These are phyloP conservation scores for Xenops minutus DNA, from an alignment of 2,797 vertebrate species.

Conservation along the genomic window DNA sequence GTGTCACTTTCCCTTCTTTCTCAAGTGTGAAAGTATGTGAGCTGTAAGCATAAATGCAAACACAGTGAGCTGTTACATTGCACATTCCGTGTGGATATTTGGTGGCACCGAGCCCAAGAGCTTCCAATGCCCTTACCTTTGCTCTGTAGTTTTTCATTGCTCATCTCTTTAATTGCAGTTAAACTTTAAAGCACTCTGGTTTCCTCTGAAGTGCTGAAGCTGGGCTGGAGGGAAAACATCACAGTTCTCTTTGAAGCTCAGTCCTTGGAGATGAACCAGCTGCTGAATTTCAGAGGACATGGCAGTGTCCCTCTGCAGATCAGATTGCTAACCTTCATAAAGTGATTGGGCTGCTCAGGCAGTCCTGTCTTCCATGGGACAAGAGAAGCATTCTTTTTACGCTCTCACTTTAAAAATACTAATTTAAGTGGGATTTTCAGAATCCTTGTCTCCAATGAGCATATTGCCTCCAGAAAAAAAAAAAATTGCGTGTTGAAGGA, in stretches of 20 bases:
- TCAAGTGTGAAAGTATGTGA: conserved; percentile 2
- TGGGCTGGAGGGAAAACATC: conserved; percentile 32
- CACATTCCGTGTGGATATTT: neutral
- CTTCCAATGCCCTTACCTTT: conserved; percentile 24
- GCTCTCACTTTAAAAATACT: neutral
- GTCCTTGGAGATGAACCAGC: neutral
- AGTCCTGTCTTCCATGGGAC: neutral
- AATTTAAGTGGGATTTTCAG: neutral
- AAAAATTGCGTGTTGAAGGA: neutral
- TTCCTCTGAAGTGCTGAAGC: conserved; percentile 31
- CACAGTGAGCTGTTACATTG: neutral
- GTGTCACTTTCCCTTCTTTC: neutral
- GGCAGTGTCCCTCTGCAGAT: neutral
- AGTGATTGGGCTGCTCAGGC: neutral
- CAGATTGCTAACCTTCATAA: neutral
- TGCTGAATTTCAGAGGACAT: conserved; percentile 11
- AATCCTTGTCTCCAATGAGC: neutral
- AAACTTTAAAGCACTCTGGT: conserved; percentile 29
- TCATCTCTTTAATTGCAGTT: conserved; percentile 36
- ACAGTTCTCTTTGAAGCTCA: conserved; percentile 34
- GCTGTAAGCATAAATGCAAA: neutral
- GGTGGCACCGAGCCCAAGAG: neutral
- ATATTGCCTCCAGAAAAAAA: neutral
- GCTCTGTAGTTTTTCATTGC: neutral
- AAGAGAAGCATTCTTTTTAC: neutral